phyloP scores from a whole-genome alignment of 2,113 vertebrate species.

The Stegastes partitus region DNA sequence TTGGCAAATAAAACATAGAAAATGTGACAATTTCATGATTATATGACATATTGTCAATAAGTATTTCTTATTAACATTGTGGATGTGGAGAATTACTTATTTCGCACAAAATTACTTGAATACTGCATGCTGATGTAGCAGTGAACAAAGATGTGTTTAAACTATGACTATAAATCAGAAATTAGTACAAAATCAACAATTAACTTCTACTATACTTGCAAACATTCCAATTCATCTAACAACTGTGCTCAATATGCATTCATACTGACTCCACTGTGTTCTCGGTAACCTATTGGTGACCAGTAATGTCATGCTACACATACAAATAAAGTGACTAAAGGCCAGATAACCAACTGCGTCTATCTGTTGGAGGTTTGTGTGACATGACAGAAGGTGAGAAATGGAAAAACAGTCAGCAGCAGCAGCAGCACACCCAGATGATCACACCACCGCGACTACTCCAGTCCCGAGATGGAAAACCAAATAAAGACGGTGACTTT shows the following conservation, averaged over 20 bases:
- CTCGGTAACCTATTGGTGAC: background rate
- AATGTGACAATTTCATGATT: background rate
- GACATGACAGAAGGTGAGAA: slow-evolving; percentile 10
- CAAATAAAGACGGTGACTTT: slow-evolving; percentile 29
- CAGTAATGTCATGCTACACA: background rate
- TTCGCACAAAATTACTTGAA: too few relatives aligned
- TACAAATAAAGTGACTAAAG: background rate
- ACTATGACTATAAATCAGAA: too few relatives aligned
- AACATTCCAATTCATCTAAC: background rate
- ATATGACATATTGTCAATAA: background rate
- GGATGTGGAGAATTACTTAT: too few relatives aligned
- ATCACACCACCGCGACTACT: slow-evolving; percentile 25
- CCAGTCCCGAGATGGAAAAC: slow-evolving; percentile 28
- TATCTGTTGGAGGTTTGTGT: background rate
- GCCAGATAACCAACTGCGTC: background rate
- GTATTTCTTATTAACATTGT: too few relatives aligned
- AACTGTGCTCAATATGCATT: background rate
- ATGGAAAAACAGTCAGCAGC: slow-evolving; percentile 17
- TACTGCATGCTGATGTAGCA: too few relatives aligned
- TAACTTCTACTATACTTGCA: too few relatives aligned
- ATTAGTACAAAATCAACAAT: too few relatives aligned
- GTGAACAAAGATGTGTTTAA: too few relatives aligned
- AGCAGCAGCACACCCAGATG: slow-evolving; percentile 45
- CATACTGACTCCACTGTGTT: background rate
- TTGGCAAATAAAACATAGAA: too few relatives aligned